Percentiles rank a stretch among this genome's conserved stretches.
Conservation (phyloP, 2,797 vertebrate species). For the Apodemus agrarius region DNA sequence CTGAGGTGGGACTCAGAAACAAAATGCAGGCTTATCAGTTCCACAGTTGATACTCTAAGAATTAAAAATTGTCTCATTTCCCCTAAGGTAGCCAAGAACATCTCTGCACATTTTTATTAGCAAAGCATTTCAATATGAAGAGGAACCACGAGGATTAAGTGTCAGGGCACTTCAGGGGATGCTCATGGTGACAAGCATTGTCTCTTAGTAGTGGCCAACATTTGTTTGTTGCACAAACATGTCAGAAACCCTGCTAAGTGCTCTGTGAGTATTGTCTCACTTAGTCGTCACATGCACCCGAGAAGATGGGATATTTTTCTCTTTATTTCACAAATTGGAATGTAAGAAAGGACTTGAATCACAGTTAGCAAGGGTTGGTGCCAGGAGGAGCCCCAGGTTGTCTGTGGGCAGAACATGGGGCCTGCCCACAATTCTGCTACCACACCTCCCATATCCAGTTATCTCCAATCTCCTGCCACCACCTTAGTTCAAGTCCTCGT, state of each 20-base stretch:
- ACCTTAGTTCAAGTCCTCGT: slow-evolving; percentile 82
- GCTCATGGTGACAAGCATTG: neutral
- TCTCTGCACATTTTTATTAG: neutral
- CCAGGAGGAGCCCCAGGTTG: slow-evolving; percentile 70
- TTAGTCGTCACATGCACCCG: slow-evolving; percentile 1
- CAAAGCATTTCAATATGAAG: neutral
- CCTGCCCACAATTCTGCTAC: slow-evolving; percentile 70
- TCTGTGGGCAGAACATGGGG: slow-evolving; percentile 62
- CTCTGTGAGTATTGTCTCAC: slow-evolving; percentile 20
- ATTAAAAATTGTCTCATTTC: neutral
- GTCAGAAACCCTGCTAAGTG: neutral
- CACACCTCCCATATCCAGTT: slow-evolving; percentile 64
- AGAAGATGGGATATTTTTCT: slow-evolving; percentile 56
- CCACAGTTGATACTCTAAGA: neutral
- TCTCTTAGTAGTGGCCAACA: slow-evolving; percentile 2
- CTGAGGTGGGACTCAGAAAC: neutral
- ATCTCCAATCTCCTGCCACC: slow-evolving; percentile 81
- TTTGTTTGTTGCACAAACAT: neutral
- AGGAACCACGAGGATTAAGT: neutral
- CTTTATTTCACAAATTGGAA: slow-evolving; percentile 61
- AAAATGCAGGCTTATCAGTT: neutral
- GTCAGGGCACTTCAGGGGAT: neutral
- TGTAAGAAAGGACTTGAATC: slow-evolving; percentile 58
- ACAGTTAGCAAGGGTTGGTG: slow-evolving; percentile 58
- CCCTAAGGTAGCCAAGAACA: neutral